Evolutionary conservation across 1,140 invertebrate genomes (phyloP).

Genomic region (Pomacea maculata): DNA sequence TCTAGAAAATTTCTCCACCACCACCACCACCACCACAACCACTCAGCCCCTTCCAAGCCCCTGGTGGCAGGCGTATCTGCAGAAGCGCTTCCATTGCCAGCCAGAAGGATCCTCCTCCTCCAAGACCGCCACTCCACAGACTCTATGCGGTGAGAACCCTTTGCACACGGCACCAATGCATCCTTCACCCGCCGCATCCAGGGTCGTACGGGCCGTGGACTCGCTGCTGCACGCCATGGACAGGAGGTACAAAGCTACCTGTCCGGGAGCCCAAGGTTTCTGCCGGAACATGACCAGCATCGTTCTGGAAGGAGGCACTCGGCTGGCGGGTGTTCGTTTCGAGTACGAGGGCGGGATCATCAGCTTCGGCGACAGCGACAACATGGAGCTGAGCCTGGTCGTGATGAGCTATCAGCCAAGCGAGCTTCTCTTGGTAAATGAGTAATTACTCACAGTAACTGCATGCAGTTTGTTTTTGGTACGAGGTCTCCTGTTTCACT

Average conservation of each 20-base stretch:
- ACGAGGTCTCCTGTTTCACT: too few species aligned
- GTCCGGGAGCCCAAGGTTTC: constrained; percentile 33
- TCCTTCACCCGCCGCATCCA: constrained; percentile 22
- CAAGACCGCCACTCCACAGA: neutral
- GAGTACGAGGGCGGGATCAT: constrained; percentile 24
- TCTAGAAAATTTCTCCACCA: constrained; percentile 21
- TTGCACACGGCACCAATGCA: constrained; percentile 3
- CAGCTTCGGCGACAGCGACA: constrained; percentile 4
- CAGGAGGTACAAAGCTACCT: constrained; percentile 26
- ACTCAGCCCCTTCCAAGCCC: neutral
- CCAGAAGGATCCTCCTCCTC: neutral
- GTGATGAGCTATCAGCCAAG: constrained; percentile 36
- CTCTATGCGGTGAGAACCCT: constrained; percentile 15
- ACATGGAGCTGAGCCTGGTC: constrained; percentile 19
- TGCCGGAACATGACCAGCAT: constrained; percentile 37
- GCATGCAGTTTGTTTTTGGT: too few species aligned
- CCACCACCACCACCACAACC: neutral
- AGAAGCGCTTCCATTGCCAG: constrained; percentile 9
- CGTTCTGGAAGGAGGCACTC: constrained; percentile 2
- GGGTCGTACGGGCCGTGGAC: constrained; percentile 35
- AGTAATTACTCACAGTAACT: neutral
- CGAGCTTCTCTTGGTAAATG: constrained; percentile 38
- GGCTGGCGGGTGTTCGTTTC: constrained; percentile 14
- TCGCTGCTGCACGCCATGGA: constrained; percentile 41
- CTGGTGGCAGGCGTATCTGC: constrained; percentile 26